Base-by-base conservation (phyloP, 2,113 vertebrate species). In the Seriola quinqueradiata region DNA sequence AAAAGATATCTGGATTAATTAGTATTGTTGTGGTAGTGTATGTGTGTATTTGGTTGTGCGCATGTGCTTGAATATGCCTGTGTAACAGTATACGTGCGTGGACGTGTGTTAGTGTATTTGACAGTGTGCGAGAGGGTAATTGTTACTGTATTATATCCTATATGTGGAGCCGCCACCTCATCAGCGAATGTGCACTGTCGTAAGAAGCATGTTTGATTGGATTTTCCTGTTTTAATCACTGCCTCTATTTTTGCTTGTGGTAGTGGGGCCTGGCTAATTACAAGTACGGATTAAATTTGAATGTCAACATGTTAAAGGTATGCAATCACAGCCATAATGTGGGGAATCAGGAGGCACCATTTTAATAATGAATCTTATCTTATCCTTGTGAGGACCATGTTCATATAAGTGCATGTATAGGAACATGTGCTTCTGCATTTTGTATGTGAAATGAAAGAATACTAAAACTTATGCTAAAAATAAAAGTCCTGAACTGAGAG, bases 121-220 rank as follows among this genome's bases (percentile, higher is more conserved):
- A 66, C 44, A 36, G 63, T 46, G 11, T 9, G 46, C 11, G 19
- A 48, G 17, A 75, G 79, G 83, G 70, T 90, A 85, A 92, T 94
- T 90, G 89, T 87, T 77, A 19, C 60, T 63, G 52, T 36, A 63
- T 82, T 66, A 70, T 44, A 74, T 72, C 54, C 48, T 58, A 25
- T 57, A 73, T 70, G 76, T 60, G 80, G 79, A 79, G 85, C 83
- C 54, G 21, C 55, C 70, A 87, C 82, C 80, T 89, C 78, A 80
- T 90, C 88, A 81, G 78, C 21, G 74, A 66, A 66, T 17, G 80
- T 75, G 79, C 80, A 52, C 78, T 46, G 77, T 81, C 75, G 61
- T 84, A 90, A 94, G 86, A 92, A 90, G 90, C 90, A 79, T 89
- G 87, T 92, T 90, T 91, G 90, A 92, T 93, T 91, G 93, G 90